These are phyloP conservation scores for Trichogramma evanescens DNA, from an alignment of 2,888 invertebrate species.

Conservation along the genomic window DNA sequence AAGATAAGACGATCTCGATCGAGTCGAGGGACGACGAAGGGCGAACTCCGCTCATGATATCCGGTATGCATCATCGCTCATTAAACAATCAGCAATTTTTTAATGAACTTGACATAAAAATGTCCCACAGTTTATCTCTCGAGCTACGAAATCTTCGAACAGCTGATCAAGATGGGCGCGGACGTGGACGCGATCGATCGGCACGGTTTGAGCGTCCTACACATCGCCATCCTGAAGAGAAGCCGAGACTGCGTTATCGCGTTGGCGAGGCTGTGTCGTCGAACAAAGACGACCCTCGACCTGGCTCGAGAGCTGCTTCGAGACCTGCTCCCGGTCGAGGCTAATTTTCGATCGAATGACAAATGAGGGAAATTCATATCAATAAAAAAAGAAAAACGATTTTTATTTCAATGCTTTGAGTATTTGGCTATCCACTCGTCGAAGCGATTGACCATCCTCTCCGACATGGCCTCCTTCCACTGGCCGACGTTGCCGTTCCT, in stretches of 20 bases:
- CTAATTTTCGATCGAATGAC: not conserved
- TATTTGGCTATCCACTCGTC: slow-evolving; percentile 47
- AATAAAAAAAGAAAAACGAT: not conserved
- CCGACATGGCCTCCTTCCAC: slow-evolving; percentile 43
- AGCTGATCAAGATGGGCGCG: slow-evolving; percentile 24
- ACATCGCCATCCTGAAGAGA: slow-evolving; percentile 26
- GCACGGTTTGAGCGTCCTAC: slow-evolving; percentile 23
- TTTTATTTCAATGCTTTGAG: slow-evolving; percentile 25
- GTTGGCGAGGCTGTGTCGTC: slow-evolving; percentile 13
- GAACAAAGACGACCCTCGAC: slow-evolving; percentile 15
- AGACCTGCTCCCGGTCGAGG: slow-evolving; percentile 19
- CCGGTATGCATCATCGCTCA: slow-evolving; percentile 19
- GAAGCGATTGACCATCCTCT: slow-evolving; percentile 43
- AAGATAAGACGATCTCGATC: slow-evolving; percentile 16
- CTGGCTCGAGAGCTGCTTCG: slow-evolving; percentile 24
- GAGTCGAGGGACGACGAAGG: slow-evolving; percentile 23
- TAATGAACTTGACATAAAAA: not conserved
- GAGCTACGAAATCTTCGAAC: slow-evolving; percentile 21
- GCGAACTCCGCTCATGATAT: slow-evolving; percentile 29
- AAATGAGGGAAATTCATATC: not conserved
- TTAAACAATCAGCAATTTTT: not conserved
- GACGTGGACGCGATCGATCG: slow-evolving; percentile 20
- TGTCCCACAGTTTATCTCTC: slow-evolving; percentile 26
- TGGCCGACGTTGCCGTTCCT: slow-evolving; percentile 48
- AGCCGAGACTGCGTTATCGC: slow-evolving; percentile 25